phyloP scores from a whole-genome alignment of 2,797 vertebrate species.

The Onychomys torridus region DNA sequence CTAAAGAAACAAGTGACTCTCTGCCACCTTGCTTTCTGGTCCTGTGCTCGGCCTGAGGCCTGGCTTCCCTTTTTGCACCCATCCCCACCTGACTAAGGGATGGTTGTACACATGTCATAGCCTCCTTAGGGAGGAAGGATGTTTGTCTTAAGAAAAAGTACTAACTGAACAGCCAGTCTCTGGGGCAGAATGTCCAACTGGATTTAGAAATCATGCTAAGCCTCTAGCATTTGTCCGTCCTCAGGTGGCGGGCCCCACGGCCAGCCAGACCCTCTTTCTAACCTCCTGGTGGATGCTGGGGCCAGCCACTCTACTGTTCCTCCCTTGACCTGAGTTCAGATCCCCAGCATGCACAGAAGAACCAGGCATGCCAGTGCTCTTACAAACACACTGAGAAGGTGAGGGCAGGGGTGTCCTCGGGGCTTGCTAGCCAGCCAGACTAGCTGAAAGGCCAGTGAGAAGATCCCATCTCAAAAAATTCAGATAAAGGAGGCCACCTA shows the following conservation, averaged over 20 bases:
- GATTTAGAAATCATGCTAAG: background rate
- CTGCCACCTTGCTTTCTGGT: background rate
- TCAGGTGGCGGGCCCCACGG: background rate
- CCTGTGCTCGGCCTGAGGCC: background rate
- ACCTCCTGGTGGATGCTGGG: background rate
- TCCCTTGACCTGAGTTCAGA: background rate
- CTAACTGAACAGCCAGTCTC: background rate
- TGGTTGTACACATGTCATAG: background rate
- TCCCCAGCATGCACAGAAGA: background rate
- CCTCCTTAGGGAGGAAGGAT: background rate
- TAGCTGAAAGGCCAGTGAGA: background rate
- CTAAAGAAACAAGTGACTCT: background rate
- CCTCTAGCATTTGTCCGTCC: background rate
- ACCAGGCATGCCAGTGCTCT: background rate
- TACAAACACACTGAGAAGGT: background rate
- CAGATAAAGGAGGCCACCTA: background rate
- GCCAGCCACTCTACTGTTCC: too few species aligned
- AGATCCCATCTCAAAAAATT: background rate
- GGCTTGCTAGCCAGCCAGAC: background rate
- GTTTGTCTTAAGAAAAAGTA: constrained; percentile 1
- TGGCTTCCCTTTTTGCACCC: background rate
- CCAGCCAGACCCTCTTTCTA: background rate
- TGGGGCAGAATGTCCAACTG: background rate
- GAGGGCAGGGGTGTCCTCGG: too few species aligned
- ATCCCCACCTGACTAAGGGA: background rate